Percentiles rank a stretch among this genome's conserved stretches.
Evolutionary conservation across 2,888 invertebrate species (phyloP).

Genomic region (Ennomos erosarius): DNA sequence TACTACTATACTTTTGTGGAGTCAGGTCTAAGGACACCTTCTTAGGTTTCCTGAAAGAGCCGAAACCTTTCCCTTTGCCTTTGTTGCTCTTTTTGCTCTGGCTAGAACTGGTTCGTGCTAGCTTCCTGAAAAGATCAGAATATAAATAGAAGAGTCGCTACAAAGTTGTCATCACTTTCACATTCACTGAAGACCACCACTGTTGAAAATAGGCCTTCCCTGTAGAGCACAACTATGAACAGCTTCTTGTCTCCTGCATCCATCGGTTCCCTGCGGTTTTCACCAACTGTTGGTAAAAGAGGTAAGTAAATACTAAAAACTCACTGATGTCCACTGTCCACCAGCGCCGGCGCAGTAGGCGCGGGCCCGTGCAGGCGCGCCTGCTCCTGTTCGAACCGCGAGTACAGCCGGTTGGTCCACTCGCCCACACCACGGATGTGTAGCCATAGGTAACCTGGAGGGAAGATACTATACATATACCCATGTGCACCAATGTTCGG

Average conservation of each 20-base stretch:
- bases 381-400: slow-evolving; percentile 94
- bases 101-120: slow-evolving; percentile 58
- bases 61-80: slow-evolving; percentile 44
- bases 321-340: slow-evolving; percentile 53
- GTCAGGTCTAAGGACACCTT: slow-evolving; percentile 76
- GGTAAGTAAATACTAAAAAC: slow-evolving; percentile 15
- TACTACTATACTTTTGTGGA: slow-evolving; percentile 59
- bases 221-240: no score
- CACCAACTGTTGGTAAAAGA: no score
- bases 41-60: slow-evolving; percentile 54
- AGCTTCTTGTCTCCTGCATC: no score
- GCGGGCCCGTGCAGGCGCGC: slow-evolving; percentile 86
- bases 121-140: slow-evolving; percentile 48
- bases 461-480: no score
- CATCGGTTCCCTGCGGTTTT: no score
- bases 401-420: slow-evolving; percentile 95
- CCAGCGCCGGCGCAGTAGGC: slow-evolving; percentile 62
- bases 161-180: no score
- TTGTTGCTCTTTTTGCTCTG: slow-evolving; percentile 61
- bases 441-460: slow-evolving; percentile 94
- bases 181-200: no score
- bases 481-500: not conserved
- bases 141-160: no score
- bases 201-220: no score
- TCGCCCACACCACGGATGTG: slow-evolving; percentile 97